Evolutionary conservation across 2,888 invertebrate species (phyloP), one percentile per base, ranked within the genome.

Genomic region (Drosophila crucigera): DNA sequence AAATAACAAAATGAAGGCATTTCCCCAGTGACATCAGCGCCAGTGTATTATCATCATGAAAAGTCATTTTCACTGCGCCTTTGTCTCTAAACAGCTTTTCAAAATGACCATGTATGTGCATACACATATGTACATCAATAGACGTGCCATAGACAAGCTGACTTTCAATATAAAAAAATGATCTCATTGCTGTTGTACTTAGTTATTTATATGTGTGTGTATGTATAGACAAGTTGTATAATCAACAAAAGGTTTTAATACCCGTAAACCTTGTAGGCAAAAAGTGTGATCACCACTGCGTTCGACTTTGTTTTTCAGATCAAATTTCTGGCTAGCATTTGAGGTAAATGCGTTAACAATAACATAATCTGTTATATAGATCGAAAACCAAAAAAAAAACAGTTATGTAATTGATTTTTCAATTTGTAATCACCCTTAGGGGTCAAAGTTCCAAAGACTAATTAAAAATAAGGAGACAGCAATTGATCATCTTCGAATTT

Each of bases 11-110:
- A 78, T 77, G 56, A 78, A 86, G 78, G 78, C 87, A 90, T 90
- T 89, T 88, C 84, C 89, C 69, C 81, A 63, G 80, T 88, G 87
- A 88, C 91, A 88, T 90, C 89, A 89, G 82, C 89, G 70, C 54
- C 73, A 73, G 67, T 71, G 39, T 30, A 56, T n/a, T 30, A 68
- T 70, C 73, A 75, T 55, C 56, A 74, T 84, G 68, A 73, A 76
- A 83, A 81, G 58, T 61, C 84, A 84, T 82, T 84, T 76, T 69
- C 79, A 73, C 33, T 54, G 50, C 59, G 74, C 70, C 61, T 65
- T 83, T 82, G 75, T 87, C 67, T 70, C 74, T 68, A 77, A 82
- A 82, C 74, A 76, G 73, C 73, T 75, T 83, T 79, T 69, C 55
- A 68, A 73, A 77, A 47, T 43, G 52, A 56, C 76, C 70, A 63